A percentile compares a stretch with the other conserved stretches of the same genome.
Evolutionary conservation across 2,888 invertebrate species (phyloP).

Genomic region (Psylliodes chrysocephalus): DNA sequence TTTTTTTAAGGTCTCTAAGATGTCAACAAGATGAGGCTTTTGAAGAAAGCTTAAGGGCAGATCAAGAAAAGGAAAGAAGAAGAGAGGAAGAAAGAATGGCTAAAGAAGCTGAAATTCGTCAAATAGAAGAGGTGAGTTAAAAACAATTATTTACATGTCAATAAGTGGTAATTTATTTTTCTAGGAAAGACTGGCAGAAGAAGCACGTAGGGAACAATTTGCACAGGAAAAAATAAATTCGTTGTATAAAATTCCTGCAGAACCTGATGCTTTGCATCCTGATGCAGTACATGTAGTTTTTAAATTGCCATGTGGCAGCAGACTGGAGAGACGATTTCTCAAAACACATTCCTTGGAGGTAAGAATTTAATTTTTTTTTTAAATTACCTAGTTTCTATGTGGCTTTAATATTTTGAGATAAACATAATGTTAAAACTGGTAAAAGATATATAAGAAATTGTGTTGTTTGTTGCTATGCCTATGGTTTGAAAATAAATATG

Average conservation of each 20-base stretch:
- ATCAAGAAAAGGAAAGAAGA: slow-evolving; percentile 92
- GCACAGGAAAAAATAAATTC: slow-evolving; percentile 74
- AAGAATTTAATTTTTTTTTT: too few species aligned
- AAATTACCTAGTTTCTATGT: too few species aligned
- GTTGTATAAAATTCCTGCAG: slow-evolving; percentile 74
- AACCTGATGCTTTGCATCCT: slow-evolving; percentile 77
- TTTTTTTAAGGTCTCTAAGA: slow-evolving; percentile 86
- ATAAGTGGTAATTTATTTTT: slow-evolving; percentile 27
- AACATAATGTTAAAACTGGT: too few species aligned
- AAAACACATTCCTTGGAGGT: slow-evolving; percentile 85
- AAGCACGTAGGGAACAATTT: slow-evolving; percentile 67
- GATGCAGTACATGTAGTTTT: slow-evolving; percentile 86
- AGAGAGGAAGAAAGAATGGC: slow-evolving; percentile 70
- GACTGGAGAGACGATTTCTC: slow-evolving; percentile 89
- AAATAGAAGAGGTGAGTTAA: slow-evolving; percentile 58
- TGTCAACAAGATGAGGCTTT: slow-evolving; percentile 96
- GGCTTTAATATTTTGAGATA: too few species aligned
- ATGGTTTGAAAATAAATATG: too few species aligned
- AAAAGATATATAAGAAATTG: too few species aligned
- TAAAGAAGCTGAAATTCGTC: slow-evolving; percentile 67
- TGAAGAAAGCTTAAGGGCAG: slow-evolving; percentile 87
- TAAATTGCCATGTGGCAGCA: slow-evolving; percentile 89
- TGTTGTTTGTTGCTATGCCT: too few species aligned
- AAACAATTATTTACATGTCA: too few species aligned
- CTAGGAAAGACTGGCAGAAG: slow-evolving; percentile 64